Conservation (phyloP, 1,140 invertebrate genomes). For the Macrobrachium nipponense region DNA sequence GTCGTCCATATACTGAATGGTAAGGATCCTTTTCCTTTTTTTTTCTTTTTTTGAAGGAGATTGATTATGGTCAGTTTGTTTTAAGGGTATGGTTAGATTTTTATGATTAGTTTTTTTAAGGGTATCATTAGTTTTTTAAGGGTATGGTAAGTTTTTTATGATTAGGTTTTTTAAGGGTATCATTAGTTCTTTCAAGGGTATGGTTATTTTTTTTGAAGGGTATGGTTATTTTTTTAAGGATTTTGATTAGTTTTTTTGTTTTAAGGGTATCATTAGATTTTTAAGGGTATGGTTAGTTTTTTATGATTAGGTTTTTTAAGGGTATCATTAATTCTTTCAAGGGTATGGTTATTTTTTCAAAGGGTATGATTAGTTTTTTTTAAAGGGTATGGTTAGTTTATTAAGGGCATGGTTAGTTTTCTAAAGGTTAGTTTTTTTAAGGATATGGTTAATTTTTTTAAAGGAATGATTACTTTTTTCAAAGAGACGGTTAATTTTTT, state of each 20-base stretch:
- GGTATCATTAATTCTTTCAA: background rate
- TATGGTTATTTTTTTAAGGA: background rate
- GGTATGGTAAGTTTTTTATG: background rate
- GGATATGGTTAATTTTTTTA: background rate
- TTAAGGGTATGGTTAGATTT: background rate
- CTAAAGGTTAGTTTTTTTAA: background rate
- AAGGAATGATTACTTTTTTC: too few relatives aligned
- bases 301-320: background rate
- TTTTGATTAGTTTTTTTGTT: background rate
- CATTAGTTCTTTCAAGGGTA: background rate
- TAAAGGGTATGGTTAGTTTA: background rate
- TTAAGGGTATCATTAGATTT: background rate
- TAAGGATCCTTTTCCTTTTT: slow-evolving; percentile 24
- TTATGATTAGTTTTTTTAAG: background rate
- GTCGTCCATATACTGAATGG: slow-evolving; percentile 64
- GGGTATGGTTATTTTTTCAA: background rate
- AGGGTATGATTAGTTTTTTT: background rate
- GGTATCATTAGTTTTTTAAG: background rate
- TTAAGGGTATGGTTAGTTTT: too few relatives aligned
- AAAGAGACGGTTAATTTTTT: too few relatives aligned
- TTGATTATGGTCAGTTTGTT: background rate
- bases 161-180: background rate
- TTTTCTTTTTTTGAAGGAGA: too few relatives aligned
- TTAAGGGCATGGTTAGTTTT: too few relatives aligned
- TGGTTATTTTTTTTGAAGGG: background rate